Conservation (phyloP, 2,113 vertebrate species). For the Syrrhaptes paradoxus region DNA sequence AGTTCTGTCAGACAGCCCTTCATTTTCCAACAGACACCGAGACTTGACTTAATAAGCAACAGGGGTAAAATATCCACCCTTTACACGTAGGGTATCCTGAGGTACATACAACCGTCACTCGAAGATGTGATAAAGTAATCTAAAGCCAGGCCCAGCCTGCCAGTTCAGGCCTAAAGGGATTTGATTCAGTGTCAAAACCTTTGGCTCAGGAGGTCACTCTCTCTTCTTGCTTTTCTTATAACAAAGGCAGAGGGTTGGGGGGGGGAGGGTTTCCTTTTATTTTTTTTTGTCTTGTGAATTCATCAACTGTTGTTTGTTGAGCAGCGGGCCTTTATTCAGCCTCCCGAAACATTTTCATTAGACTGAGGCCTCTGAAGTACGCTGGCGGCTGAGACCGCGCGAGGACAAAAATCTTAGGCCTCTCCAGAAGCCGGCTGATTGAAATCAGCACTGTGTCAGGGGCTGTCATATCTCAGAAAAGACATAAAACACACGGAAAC, state of each 20-base stretch:
- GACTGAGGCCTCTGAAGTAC: slow-evolving; percentile 80
- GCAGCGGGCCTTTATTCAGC: slow-evolving; percentile 80
- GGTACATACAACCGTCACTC: slow-evolving; percentile 82
- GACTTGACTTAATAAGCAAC: slow-evolving; percentile 87
- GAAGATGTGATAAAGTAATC: slow-evolving; percentile 95
- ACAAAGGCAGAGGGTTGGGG: slow-evolving; percentile 82
- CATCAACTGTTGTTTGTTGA: slow-evolving; percentile 80
- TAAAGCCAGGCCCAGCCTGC: slow-evolving; percentile 84
- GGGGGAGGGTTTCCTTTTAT: slow-evolving; percentile 12
- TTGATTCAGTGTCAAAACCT: slow-evolving; percentile 98
- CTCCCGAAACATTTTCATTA: slow-evolving; percentile 96
- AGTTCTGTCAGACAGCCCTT: slow-evolving; percentile 63
- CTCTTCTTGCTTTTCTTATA: slow-evolving; percentile 89
- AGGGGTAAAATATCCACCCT: slow-evolving; percentile 81
- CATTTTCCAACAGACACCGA: slow-evolving; percentile 81
- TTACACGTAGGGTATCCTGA: slow-evolving; percentile 80
- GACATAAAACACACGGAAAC: slow-evolving; percentile 99
- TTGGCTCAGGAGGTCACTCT: slow-evolving; percentile 91
- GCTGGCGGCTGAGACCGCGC: slow-evolving; percentile 73
- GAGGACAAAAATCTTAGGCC: slow-evolving; percentile 75
- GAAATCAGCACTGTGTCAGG: slow-evolving; percentile 97
- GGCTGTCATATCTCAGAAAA: slow-evolving; percentile 94
- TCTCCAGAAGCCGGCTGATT: slow-evolving; percentile 90
- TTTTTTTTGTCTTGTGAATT: slow-evolving; percentile 78
- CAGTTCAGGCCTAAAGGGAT: slow-evolving; percentile 95